Conservation (phyloP, 2,888 invertebrate genomes). For the Drosophila sordidula region DNA sequence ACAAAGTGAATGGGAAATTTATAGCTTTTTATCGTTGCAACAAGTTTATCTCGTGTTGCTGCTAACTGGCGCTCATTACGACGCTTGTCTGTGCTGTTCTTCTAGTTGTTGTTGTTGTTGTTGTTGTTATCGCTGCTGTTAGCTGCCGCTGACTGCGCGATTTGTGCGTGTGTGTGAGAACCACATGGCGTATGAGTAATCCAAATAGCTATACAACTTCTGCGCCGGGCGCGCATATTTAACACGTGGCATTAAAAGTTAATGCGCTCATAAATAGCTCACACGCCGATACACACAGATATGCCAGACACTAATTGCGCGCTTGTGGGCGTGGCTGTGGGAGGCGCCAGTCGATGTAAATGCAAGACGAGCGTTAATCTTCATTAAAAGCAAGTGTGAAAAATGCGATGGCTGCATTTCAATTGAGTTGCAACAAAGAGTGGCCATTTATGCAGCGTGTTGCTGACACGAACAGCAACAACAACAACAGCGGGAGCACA, state of each 20-base stretch:
- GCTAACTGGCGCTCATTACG: conserved; percentile 73
- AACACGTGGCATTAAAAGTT: conserved; percentile 46
- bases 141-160: conserved; percentile 45
- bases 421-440: conserved; percentile 17
- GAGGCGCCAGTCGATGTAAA: conserved; percentile 21
- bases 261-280: conserved; percentile 46
- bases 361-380: conserved; percentile 30
- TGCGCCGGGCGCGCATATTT: conserved; percentile 33
- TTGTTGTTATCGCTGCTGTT: conserved; percentile 19
- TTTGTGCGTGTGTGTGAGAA: conserved; percentile 33
- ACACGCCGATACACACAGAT: background rate
- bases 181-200: conserved; percentile 60
- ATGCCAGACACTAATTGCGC: conserved; percentile 27
- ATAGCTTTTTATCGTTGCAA: conserved; percentile 75
- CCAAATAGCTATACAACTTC: conserved; percentile 35
- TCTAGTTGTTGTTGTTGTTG: conserved; percentile 10
- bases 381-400: conserved; percentile 33
- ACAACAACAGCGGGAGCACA: conserved; percentile 9
- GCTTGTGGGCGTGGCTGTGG: conserved; percentile 15
- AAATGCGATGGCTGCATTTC: conserved; percentile 39
- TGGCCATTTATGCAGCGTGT: conserved; percentile 24
- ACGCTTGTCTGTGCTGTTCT: conserved; percentile 17
- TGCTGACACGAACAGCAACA: conserved; percentile 1
- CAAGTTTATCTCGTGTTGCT: conserved; percentile 75
- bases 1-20: conserved; percentile 64